Evolutionary conservation across 2,888 invertebrate species (phyloP), one percentile per base, ranked within the genome.

Genomic region (Herminia tarsipennalis): DNA sequence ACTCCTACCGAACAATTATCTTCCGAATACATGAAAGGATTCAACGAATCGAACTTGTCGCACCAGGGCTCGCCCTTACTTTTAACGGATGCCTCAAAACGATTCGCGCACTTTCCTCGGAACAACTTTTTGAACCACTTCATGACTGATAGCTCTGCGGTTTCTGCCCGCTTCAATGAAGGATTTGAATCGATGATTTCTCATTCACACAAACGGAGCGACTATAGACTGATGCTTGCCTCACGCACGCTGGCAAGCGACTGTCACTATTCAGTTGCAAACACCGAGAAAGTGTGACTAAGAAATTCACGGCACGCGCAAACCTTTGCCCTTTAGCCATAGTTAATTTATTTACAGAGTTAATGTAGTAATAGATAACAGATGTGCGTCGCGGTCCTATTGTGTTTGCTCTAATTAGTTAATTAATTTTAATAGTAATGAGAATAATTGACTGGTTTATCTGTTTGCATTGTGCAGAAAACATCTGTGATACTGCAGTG

Each of bases 101-200:
- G 86, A 79, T 72, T 93, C 93, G 41, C 93, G 88, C 60, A 85
- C 80, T 76, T 92, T 93, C 73, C 92, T 86, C 49, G 88, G 88
- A 87, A 94, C 92, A 90, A 93, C 88, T 83, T 94, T 94, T 78
- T 94, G 93, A 93, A 93, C 93, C 93, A 94, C 76, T 85, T 93
- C 94, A 93, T 94, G 87, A 67, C 91, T 81, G 62, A 93, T 93
- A 37, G 79, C 87, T 73, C 77, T 87, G 88, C 93, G 93, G 92
- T 93, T 94, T 76, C 86, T 92, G 56, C 93, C 93, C 90, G 94
- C 93, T 82, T 92, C 88, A 66, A 93, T 87, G 78, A 93, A 94
- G 74, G 93, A 92, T 56, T 92, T 93, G 78, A 93, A 93, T 64
- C 92, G 91, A 81, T 89, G 84, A 78, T 92, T 93, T 93, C 92